These are phyloP conservation scores for Anthopleura sola DNA, from an alignment of 64 coral and sea anemone species.

Conservation along the genomic window DNA sequence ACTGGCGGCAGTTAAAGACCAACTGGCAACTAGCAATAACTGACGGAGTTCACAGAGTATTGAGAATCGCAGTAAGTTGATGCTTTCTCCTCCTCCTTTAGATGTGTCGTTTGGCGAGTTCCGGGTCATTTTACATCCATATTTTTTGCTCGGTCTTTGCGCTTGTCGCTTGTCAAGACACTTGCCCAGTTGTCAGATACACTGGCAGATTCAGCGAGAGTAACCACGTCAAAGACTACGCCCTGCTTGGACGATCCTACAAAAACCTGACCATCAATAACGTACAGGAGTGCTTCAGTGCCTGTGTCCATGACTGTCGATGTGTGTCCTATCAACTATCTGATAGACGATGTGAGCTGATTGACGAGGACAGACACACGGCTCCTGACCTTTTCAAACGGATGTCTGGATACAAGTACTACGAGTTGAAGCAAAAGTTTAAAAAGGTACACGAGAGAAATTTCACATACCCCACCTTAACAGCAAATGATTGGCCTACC, in stretches of 20 bases:
- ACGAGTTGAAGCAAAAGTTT: conserved; percentile 42
- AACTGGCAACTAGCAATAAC: no score
- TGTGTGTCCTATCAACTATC: conserved; percentile 40
- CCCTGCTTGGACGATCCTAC: neutral
- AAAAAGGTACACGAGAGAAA: neutral
- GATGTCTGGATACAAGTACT: conserved; percentile 38
- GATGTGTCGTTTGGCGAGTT: neutral
- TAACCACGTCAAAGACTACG: conserved; percentile 22
- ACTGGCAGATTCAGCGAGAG: conserved; percentile 21
- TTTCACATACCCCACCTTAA: no score
- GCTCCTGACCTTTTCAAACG: neutral
- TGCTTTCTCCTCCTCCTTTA: neutral
- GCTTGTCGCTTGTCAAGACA: neutral
- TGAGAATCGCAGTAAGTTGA: no score
- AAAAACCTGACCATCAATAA: neutral
- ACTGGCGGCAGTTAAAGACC: no score
- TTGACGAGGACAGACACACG: conserved; percentile 45
- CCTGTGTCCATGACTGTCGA: conserved; percentile 35
- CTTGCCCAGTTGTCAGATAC: conserved; percentile 42
- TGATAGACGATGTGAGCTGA: conserved; percentile 25
- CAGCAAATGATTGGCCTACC: no score
- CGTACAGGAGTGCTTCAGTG: conserved; percentile 44
- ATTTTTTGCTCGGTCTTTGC: neutral
- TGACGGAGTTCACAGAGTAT: no score
- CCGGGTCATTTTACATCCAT: neutral